Evolutionary conservation across 2,797 vertebrate genomes (phyloP).

Genomic region (Heterohyrax brucei): DNA sequence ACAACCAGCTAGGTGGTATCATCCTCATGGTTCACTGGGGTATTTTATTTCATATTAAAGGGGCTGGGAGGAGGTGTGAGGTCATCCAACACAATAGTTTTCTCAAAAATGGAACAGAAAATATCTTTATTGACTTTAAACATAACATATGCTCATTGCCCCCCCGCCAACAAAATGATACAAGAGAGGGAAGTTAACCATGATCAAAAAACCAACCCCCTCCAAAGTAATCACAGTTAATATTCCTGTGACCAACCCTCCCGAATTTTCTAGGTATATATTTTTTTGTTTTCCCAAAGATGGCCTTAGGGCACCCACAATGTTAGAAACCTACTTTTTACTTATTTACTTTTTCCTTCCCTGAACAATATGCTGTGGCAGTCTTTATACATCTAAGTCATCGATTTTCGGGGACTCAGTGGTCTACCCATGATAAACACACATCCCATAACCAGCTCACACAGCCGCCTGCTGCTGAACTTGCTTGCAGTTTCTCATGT

Average conservation of each 20-base stretch:
- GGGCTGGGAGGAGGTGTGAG: background rate
- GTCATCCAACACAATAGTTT: background rate
- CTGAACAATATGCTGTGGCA: fast-evolving
- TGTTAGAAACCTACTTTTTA: background rate
- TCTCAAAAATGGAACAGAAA: conserved; percentile 3
- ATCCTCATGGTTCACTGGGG: background rate
- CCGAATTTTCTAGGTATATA: background rate
- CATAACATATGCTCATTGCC: background rate
- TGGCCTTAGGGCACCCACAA: background rate
- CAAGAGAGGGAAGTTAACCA: background rate
- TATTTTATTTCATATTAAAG: background rate
- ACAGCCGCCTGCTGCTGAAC: background rate
- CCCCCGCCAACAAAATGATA: background rate
- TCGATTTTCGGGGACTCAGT: background rate
- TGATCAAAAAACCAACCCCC: background rate
- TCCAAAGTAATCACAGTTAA: background rate
- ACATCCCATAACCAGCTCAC: fast-evolving
- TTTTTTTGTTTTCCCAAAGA: background rate
- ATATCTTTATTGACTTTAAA: background rate
- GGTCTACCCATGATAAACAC: background rate
- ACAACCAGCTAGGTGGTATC: background rate
- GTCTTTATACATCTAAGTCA: background rate
- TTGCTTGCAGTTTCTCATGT: background rate
- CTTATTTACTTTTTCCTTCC: no score
- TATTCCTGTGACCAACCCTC: background rate